Conservation (phyloP, 2,113 vertebrate species). For the Mungos mungo region DNA sequence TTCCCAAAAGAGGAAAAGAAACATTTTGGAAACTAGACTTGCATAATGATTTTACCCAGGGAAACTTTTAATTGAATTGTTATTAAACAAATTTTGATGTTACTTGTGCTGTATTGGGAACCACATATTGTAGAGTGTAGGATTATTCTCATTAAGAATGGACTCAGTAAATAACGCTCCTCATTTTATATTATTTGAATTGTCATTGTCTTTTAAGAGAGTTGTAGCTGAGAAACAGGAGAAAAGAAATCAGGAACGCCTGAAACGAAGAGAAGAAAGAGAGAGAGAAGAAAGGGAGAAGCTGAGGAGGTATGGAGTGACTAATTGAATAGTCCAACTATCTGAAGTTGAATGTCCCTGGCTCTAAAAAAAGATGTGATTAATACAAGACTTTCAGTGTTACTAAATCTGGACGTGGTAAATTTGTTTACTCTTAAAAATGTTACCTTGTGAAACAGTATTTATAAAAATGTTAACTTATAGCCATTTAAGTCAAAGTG, state of each 20-base stretch:
- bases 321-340: background rate
- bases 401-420: background rate
- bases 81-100: background rate
- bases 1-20: background rate
- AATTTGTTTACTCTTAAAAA: constrained; percentile 22
- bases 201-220: constrained; percentile 88
- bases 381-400: background rate
- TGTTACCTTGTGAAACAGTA: background rate
- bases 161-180: background rate
- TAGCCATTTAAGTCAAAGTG: background rate
- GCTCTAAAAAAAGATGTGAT: background rate
- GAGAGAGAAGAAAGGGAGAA: constrained; percentile 92
- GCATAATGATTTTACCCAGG: background rate
- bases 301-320: constrained; percentile 82
- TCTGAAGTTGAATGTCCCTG: background rate
- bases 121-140: background rate
- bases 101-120: background rate
- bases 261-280: constrained; percentile 94
- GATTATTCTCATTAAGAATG: background rate
- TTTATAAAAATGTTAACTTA: background rate
- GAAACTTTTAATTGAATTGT: background rate
- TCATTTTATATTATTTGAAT: constrained; percentile 42
- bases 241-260: constrained; percentile 91
- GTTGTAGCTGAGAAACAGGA: constrained; percentile 97
- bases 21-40: background rate